Percentiles rank a stretch among this genome's conserved stretches.
phyloP scores from a whole-genome alignment of 2,888 invertebrate species.

The Pegoplata infirma region DNA sequence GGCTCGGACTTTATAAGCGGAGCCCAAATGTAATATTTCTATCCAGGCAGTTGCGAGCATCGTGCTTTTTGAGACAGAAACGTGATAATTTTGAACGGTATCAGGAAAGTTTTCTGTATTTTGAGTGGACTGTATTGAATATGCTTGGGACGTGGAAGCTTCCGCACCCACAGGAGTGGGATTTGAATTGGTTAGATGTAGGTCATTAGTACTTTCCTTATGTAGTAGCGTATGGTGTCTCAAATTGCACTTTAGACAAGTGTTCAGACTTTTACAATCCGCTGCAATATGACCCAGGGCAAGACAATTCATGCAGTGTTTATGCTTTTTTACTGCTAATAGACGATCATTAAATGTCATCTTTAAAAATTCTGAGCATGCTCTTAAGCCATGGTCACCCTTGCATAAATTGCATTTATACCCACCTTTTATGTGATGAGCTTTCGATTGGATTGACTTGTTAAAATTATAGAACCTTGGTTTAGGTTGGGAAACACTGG shows the following conservation, averaged over 20 bases:
- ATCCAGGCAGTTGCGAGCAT: slow-evolving; percentile 36
- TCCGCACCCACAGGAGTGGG: too few relatives aligned
- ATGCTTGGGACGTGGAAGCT: too few relatives aligned
- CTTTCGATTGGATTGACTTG: not conserved
- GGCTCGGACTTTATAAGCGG: slow-evolving; percentile 21
- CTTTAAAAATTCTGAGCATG: slow-evolving; percentile 36
- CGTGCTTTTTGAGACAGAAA: not conserved
- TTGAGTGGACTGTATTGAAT: slow-evolving; percentile 5
- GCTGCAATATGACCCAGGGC: slow-evolving; percentile 2
- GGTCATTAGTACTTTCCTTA: not conserved
- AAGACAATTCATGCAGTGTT: slow-evolving; percentile 22
- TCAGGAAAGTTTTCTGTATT: not conserved
- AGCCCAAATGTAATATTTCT: not conserved
- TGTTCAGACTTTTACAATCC: slow-evolving; percentile 4
- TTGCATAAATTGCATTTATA: not conserved
- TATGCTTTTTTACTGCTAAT: not conserved
- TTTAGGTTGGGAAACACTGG: not conserved
- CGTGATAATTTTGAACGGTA: slow-evolving; percentile 3
- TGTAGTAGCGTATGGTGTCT: slow-evolving; percentile 36
- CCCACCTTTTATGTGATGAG: not conserved
- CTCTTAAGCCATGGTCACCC: slow-evolving; percentile 20
- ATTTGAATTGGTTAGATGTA: too few relatives aligned
- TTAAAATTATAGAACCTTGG: not conserved
- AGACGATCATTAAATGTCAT: slow-evolving; percentile 5
- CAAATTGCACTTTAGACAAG: slow-evolving; percentile 15